Evolutionary conservation across 1,140 invertebrate genomes (phyloP), one percentile per base, ranked within the genome.

Genomic region (Hestina assimilis): DNA sequence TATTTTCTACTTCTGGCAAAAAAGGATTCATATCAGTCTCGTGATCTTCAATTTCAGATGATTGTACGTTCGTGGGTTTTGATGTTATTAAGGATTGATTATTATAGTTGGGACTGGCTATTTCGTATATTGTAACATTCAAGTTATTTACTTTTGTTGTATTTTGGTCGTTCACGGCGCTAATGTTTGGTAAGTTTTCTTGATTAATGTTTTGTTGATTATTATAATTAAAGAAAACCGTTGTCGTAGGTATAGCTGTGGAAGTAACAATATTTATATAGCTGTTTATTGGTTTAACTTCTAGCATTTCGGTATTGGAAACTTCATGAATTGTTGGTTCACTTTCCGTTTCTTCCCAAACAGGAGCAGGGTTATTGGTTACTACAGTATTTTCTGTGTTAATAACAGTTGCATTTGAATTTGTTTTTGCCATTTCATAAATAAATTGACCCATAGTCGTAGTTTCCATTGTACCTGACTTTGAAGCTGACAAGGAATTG

Each of bases 21-120:
- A 91, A 93, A 12, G 92, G 92, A 54, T 91, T 92, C 91, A 92
- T 92, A 62, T 92, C 89, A 6, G 80, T 71, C 76, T 85, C 84
- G 50, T 88, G 83, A 20, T 85, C 83, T 31, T 79, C 78, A 42
- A 80, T 78, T 56, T 87, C 80, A 14, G 73, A 54, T 15, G 78
- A 73, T 14, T 73, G 74, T 0, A 66, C 21, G 61, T 66, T 72
- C 19, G 59, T 54, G 17, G 71, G 35, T 60, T 78, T 80, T 14
- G 66, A 19, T 21, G 59, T 50, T 15, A 48, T 47, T 29, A 60
- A 40, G 28, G 75, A 63, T 31, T 72, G 63, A 40, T 75, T 85
- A 43, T 75, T 85, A 43, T 42, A 51, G 33, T 61, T 73, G 3
- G 72, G 74, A 66, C 63, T 79, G 66, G 85, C 67, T 59, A 84